phyloP scores from a whole-genome alignment of 2,797 vertebrate species.

The Bucorvus abyssinicus region DNA sequence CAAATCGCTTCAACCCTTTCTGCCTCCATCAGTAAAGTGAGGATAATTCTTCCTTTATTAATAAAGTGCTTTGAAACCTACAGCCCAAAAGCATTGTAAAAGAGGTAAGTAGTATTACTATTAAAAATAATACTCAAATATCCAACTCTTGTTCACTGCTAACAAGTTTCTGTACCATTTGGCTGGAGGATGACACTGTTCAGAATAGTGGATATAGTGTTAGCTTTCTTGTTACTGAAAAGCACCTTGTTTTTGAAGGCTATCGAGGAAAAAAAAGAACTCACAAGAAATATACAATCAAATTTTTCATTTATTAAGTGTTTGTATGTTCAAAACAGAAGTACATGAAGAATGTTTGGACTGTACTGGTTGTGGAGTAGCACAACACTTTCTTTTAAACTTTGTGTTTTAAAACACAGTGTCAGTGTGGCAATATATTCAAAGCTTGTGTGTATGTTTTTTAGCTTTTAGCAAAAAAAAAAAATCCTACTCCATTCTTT shows the following conservation, averaged over 20 bases:
- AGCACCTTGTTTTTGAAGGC: background rate
- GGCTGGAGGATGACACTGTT: background rate
- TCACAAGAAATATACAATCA: background rate
- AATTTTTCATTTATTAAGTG: background rate
- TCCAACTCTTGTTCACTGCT: conserved; percentile 1
- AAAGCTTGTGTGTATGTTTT: background rate
- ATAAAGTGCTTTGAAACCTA: conserved; percentile 64
- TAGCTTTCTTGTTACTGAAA: background rate
- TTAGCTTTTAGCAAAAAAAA: background rate
- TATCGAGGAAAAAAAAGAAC: background rate
- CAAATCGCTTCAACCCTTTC: conserved; percentile 63
- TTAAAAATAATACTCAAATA: conserved; percentile 39
- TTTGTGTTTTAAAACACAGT: background rate
- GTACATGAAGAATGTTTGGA: background rate
- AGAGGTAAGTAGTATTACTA: conserved; percentile 54
- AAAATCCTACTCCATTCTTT: background rate
- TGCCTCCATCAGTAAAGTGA: conserved; percentile 64
- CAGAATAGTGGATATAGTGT: background rate
- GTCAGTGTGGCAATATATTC: background rate
- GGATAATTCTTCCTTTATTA: conserved; percentile 66
- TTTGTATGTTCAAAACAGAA: background rate
- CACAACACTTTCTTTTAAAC: background rate
- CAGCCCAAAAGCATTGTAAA: conserved; percentile 52
- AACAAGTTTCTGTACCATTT: background rate
- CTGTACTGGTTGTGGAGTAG: background rate